These are phyloP conservation scores for Propithecus perrieri DNA, from an alignment of 2,797 vertebrate species.

Conservation along the genomic window DNA sequence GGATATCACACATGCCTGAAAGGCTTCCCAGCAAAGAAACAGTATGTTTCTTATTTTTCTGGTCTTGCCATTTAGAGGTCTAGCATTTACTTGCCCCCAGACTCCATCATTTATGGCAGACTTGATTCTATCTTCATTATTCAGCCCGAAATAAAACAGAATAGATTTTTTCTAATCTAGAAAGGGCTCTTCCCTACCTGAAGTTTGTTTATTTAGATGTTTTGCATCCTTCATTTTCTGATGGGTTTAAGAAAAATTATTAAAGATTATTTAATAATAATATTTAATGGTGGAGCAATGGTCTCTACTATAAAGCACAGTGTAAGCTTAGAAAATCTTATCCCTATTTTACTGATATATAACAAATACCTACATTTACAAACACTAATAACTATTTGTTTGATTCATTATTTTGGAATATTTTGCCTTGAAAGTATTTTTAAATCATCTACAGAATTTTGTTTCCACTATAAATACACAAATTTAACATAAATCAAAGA, in stretches of 20 bases:
- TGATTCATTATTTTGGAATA: background rate
- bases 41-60: background rate
- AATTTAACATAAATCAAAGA: background rate
- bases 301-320: background rate
- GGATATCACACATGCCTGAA: background rate
- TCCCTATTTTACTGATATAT: background rate
- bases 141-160: background rate
- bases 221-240: background rate
- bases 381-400: background rate
- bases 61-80: background rate
- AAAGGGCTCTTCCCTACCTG: no score
- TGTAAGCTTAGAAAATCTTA: background rate
- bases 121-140: background rate
- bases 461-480: background rate
- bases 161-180: background rate
- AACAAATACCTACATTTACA: background rate
- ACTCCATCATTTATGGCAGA: background rate
- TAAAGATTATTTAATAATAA: background rate
- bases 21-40: background rate
- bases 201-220: no score
- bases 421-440: background rate
- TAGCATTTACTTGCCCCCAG: background rate
- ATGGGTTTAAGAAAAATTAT: background rate
- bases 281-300: background rate
- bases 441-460: background rate